Base-by-base conservation (phyloP, 2,888 invertebrate genomes). In the Lagria hirta region DNA sequence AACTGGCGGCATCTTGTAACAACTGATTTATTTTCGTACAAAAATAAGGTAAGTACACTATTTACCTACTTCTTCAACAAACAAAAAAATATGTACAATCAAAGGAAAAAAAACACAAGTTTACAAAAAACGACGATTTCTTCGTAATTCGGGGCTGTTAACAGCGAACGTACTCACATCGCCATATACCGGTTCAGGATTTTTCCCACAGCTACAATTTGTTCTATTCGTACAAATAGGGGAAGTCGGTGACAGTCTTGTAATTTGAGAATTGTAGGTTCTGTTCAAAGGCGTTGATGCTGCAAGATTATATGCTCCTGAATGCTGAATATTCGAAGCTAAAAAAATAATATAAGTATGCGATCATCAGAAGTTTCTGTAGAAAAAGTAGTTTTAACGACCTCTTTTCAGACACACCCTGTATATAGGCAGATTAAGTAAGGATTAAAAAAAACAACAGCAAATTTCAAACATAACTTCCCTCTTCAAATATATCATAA, bases 71-170 rank as follows among this genome's bases (percentile, higher is more conserved):
- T 11, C 10, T 3, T 8, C n/a, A 30, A 30, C 17, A 10, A 11
- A 17, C 5, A 32, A 4, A 32, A 17, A 11, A 7, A n/a, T 37
- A 37, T 14, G 12, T 27, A 37, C 27, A 37, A 37, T 11, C n/a
- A 26, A 35, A 26, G 18, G 24, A 35, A 24, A 35, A 35, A 35
- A 37, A n/a, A 32, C 33, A 33, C 7, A 15, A 4, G 15, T 35
- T 58, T 41, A 70, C 60, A 69, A 57, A 48, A 63, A 61, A 42
- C 67, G 55, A 28, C 70, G 56, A 40, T 69, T 70, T 33, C 67
- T 57, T 43, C 69, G 54, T 34, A 68, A 36, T 43, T 70, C 69
- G 3, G 69, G 68, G 54, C 62, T 68, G 11, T 57, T 57, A 30
- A 51, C 57, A 40, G 65, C 64, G 48, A 67, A 69, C 10, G 52